Base-by-base conservation (phyloP, 92 coral and sea anemone species). In the Phymanthus crucifer region DNA sequence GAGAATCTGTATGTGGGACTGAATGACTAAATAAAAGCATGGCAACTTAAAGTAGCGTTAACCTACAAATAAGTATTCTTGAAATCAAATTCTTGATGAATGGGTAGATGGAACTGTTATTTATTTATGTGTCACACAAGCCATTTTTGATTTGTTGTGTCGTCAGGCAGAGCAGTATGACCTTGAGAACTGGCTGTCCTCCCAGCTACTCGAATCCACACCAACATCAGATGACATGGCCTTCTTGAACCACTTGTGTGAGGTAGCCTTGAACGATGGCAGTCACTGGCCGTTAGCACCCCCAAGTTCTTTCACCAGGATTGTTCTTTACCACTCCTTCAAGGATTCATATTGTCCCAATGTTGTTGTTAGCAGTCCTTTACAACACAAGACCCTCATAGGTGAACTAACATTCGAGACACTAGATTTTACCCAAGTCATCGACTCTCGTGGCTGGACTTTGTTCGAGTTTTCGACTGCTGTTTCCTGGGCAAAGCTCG, bases 401-500 rank as follows among this genome's bases (percentile, higher is more conserved):
- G 76, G 87, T 16, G 70, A 82, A 3, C 78, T 82, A 12, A 88
- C 84, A 4, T 67, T 84, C 32, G 78, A 71, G 31, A 47, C 72
- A 40, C 75, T 92, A 33, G 84, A 79, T 10, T 76, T 56, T 66
- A 66, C 65, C 23, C 80, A 78, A 69, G 82, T 58, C 13, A 70
- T 46, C 6, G 61, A 48, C 26, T 66, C 88, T 19, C 8, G 37
- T 14, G 37, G 76, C 0, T 90, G 91, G 91, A 65, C 61, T 48
- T 74, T 92, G 74, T 89, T 90, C 75, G 85, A 83, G 85, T 92
- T 90, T 33, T 82, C 93, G 31, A 72, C 69, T 17, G 88, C 89
- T 74, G 80, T 90, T 61, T 93, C 91, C 4, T 93, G 97, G 98
- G 86, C 90, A 24, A 84, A 83, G 58, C 86, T 95, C 14, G 93